Evolutionary conservation across 2,113 vertebrate species (phyloP), one percentile per base, ranked within the genome.

Genomic region (Spea multiplicata): DNA sequence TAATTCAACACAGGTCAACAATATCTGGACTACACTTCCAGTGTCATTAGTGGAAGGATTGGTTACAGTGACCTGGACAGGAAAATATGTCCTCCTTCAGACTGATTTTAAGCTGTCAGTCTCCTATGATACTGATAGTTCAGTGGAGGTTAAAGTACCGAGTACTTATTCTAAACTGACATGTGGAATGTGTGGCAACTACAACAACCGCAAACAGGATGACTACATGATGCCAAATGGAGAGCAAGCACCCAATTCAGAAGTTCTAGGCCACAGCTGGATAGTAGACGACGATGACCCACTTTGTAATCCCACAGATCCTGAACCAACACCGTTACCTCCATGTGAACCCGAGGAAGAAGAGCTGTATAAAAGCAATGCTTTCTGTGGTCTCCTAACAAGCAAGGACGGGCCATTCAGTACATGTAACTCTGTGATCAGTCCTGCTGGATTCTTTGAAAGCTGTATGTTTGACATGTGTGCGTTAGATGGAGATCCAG

Each of bases 181-280:
- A 10, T 93, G 92, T 30, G 92, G 93, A 73, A 85, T 93, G 74
- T 94, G 92, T 68, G 91, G 92, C 16, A 93, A 92, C 83, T 93
- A 88, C 45, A 93, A 92, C 82, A 67, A 82, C 14, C 5, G 74
- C 14, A 81, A 16, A 62, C 74, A 62, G 14, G 91, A 93, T 75
- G 91, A 93, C 76, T 82, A 86, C 69, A 83, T 6, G 14, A 84
- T 69, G 67, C 72, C 83, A 0, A 82, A 86, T 59, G 85, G 83
- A 5, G 75, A 79, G 45, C 70, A 52, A 44, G 82, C 86, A 9
- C 8, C 48, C 12, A 69, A 80, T 12, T 49, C 74, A 3, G 80
- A 81, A 45, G 82, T 75, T 13, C 64, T 90, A 49, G 88, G 81
- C 8, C 69, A 86, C 59, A 91, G 86, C 75, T 90, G 88, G 89